Evolutionary conservation across 2,113 vertebrate species (phyloP), one percentile per base, ranked within the genome.

Genomic region (Sminthopsis crassicaudata): DNA sequence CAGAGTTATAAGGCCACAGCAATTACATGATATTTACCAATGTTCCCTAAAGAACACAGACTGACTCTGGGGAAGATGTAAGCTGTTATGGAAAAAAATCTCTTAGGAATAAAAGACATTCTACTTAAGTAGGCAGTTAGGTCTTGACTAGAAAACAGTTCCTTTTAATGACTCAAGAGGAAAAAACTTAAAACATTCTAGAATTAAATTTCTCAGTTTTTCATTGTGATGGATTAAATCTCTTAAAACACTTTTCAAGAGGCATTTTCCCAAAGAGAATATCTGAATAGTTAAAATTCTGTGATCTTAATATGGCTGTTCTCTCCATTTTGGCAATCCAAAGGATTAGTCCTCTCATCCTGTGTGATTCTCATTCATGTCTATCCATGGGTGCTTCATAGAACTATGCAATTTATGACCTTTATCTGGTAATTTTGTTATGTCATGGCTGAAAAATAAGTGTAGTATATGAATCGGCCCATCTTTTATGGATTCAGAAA

Each of bases 21-120:
- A 91, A 4, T 90, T 53, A 67, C 25, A 16, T 90, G 46, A 10
- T 91, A 52, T 90, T 93, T 89, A 57, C 36, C 90, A 89, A 92
- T 94, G 94, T 90, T 91, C 84, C 96, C 53, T 92, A 94, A 93
- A 95, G 91, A 98, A 57, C 46, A 96, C 84, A 95, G 54, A 92
- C 46, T 54, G 91, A 97, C 91, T 94, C 84, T 97, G 2, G 55
- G 52, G 84, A 94, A 92, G 50, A 97, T 94, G 30, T 95, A 92
- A 96, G 67, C 42, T 94, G 14, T 89, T 19, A n/a, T 52, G 91
- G 88, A 97, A 97, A 96, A 84, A 90, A 92, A 27, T 96, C 54
- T 8, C 89, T 90, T 84, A 25, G 24, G 90, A 16, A 91, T 90
- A 95, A 96, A 96, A 96, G 90, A 91, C 92, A 96, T 93, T 48